A percentile compares a stretch with the other conserved stretches of the same genome.
phyloP scores from a whole-genome alignment of 2,888 invertebrate genomes.

The Aphidius colemani region DNA sequence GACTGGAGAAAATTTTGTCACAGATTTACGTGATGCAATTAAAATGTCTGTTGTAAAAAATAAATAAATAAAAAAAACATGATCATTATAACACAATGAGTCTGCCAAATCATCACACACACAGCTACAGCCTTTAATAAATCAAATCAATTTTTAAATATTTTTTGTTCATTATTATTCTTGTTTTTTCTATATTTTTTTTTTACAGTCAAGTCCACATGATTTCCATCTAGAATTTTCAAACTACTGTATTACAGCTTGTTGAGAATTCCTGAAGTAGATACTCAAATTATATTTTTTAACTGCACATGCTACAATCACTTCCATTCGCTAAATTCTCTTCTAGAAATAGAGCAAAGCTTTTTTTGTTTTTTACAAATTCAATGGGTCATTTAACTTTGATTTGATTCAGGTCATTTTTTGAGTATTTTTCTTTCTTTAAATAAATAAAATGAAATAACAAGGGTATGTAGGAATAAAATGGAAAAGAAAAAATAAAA shows the following conservation, averaged over 20 bases:
- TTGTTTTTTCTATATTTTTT: neutral
- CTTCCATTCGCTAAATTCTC: too few species aligned
- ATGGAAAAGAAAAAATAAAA: neutral
- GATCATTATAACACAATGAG: slow-evolving; percentile 38
- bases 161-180: too few species aligned
- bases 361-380: too few species aligned
- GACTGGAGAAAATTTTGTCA: slow-evolving; percentile 20
- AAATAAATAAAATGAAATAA: neutral
- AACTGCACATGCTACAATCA: too few species aligned
- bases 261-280: neutral
- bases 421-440: too few species aligned
- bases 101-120: slow-evolving; percentile 32
- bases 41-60: slow-evolving; percentile 35
- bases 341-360: too few species aligned
- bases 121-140: neutral
- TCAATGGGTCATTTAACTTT: too few species aligned
- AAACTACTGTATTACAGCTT: slow-evolving; percentile 8
- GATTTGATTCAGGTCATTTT: too few species aligned
- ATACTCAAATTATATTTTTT: too few species aligned
- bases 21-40: slow-evolving; percentile 33
- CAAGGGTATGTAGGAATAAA: neutral
- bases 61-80: neutral
- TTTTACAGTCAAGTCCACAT: neutral
- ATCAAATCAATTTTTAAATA: neutral
- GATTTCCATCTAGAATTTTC: neutral